phyloP scores from a whole-genome alignment of 2,797 vertebrate genomes.

The Ispidina picta region DNA sequence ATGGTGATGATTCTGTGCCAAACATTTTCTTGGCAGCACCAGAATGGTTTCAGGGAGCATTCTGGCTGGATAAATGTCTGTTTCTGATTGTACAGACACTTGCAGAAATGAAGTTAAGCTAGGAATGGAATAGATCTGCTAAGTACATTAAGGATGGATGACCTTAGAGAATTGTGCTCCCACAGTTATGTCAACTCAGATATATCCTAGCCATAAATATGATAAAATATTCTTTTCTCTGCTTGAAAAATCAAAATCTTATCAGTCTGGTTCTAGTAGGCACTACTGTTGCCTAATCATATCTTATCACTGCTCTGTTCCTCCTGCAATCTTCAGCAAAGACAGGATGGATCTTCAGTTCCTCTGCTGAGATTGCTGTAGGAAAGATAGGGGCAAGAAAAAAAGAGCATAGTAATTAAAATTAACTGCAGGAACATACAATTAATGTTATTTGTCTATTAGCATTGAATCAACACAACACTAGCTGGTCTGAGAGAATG shows the following conservation, averaged over 20 bases:
- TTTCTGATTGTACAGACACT: not conserved
- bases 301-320: not conserved
- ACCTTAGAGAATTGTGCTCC: not conserved
- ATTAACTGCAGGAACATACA: constrained; percentile 20
- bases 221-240: not conserved
- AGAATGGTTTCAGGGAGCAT: not conserved
- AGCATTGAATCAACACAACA: constrained; percentile 47
- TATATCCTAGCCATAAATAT: not conserved
- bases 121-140: not conserved
- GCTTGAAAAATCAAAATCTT: not conserved
- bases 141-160: not conserved
- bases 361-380: not conserved
- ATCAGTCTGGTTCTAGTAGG: not conserved
- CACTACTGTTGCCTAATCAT: not conserved
- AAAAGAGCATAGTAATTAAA: constrained; percentile 14
- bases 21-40: not conserved
- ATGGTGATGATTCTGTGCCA: not conserved
- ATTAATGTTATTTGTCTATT: constrained; percentile 53
- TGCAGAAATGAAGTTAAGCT: not conserved
- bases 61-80: not conserved
- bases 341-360: not conserved
- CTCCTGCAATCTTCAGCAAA: not conserved
- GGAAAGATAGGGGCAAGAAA: not conserved
- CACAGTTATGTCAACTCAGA: not conserved
- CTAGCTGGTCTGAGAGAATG: constrained; percentile 27